Evolutionary conservation across 2,888 invertebrate genomes (phyloP).

Genomic region (Stenodema calcarata): DNA sequence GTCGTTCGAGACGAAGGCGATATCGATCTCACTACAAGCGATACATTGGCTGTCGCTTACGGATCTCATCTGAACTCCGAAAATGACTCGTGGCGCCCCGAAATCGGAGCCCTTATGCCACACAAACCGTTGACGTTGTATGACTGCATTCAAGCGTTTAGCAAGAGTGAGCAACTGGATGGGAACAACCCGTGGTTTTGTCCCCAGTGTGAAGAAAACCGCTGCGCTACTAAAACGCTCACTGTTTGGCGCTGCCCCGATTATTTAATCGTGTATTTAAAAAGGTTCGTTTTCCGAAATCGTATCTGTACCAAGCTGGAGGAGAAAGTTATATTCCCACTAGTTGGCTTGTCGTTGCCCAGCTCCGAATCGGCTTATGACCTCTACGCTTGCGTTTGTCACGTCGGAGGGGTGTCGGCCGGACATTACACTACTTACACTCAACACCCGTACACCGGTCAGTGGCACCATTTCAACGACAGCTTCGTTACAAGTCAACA

Average conservation of each 20-base stretch:
- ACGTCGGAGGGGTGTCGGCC: constrained; percentile 69
- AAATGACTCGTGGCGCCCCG: background rate
- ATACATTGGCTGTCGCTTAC: constrained; percentile 65
- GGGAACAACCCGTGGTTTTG: constrained; percentile 73
- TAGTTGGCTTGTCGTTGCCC: constrained; percentile 66
- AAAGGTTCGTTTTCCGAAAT: constrained; percentile 71
- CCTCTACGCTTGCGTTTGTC: constrained; percentile 70
- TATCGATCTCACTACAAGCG: constrained; percentile 65
- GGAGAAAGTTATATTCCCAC: constrained; percentile 69
- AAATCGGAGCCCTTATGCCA: background rate
- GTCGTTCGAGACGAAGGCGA: constrained; percentile 63
- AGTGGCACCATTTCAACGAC: constrained; percentile 71
- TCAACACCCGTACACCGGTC: constrained; percentile 65
- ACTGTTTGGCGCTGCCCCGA: constrained; percentile 71
- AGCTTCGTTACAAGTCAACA: constrained; percentile 65
- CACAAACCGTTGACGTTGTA: constrained; percentile 64
- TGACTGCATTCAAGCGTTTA: constrained; percentile 71
- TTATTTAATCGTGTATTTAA: constrained; percentile 70
- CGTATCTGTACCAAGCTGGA: constrained; percentile 69
- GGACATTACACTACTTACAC: constrained; percentile 71
- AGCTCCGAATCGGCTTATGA: constrained; percentile 64
- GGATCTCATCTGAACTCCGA: constrained; percentile 58
- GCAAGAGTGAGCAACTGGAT: constrained; percentile 69
- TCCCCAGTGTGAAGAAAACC: constrained; percentile 68
- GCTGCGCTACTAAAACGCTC: constrained; percentile 70